Base-by-base conservation (phyloP, 2,113 vertebrate species). In the Gavia stellata region DNA sequence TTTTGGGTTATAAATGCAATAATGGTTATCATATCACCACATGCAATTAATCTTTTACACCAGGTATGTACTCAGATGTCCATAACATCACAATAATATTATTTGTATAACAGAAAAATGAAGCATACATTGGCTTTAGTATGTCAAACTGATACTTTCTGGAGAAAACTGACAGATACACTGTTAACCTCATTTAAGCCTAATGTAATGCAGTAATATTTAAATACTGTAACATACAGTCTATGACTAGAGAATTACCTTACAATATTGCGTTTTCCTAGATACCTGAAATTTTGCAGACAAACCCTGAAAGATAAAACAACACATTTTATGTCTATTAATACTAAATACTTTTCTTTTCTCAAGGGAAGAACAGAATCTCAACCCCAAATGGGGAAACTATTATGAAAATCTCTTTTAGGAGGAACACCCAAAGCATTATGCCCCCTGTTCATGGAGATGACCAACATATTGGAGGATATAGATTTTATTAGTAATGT, bases 281-380 rank as follows among this genome's bases (percentile, higher is more conserved):
- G 97, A 79, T 99, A 99, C 92, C 99, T 98, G 98, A 99, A 99
- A 98, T 99, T 99, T 97, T 99, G 99, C 75, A 99, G 99, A 97
- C 99, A 99, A 81, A 99, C 98, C 86, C 99, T 99, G 97, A 88
- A 97, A 97, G 91, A 91, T 3, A 94, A 93, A 91, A 59, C 50
- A 82, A 55, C 17, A 82, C 4, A 45, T 50, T 90, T 81, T 94
- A 45, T 66, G 6, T 29, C 78, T 87, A 96, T 61, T 86, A 62
- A 92, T 28, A 17, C 38, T 61, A 59, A 79, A 44, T 26, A 10
- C 15, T 86, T 72, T 59, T 36, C 5, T 49, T 49, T 80, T 85
- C 56, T 55, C 6, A n/a, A 55, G 14, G 10, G 9, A 71, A 67
- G 28, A 81, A 87, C 0, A 84, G 38, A 87, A 72, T 31, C 78